Base-by-base conservation (phyloP, 2,888 invertebrate species). In the Lamellibrachia satsuma region DNA sequence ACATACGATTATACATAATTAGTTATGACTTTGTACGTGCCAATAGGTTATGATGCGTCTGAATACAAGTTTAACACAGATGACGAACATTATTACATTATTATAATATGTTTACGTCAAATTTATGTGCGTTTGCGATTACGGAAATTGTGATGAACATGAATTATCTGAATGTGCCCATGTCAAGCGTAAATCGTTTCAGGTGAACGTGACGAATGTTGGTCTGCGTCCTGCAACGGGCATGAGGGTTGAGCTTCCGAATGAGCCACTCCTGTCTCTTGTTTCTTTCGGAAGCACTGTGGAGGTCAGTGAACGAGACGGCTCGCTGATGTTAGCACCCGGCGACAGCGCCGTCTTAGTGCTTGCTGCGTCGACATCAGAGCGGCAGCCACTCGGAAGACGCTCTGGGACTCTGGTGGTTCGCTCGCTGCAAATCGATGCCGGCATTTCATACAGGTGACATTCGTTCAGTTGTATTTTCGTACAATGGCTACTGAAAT, bases 151-250 rank as follows among this genome's bases (percentile, higher is more conserved):
- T n/a, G n/a, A n/a, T n/a, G n/a, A n/a, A n/a, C n/a, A n/a, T n/a
- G n/a, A n/a, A 57, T 11, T 1, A 11, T 57, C 8, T 11, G 6
- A 8, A 11, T 11, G 15, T 75, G 15, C 75, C 15, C 75, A 22
- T 75, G 22, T 93, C 90, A 22, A 92, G 92, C 92, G n/a, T n/a
- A n/a, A 91, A 55, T 55, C 92, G 11, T 91, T 94, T 55, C 93
- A 94, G 55, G 91, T 94, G 4, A 93, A 92, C 39, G 92, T 95
- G 4, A 93, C 93, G 27, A 95, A 95, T 92, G 92, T 92, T 52
- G 95, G 95, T 90, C 93, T 94, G n/a, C 93, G 94, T 1, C 60
- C 93, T 9, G 94, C 95, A 6, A 93, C 91, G 27, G 93, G 93
- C 93, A 92, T 94, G 2, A 91, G 51, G 90, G 91, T 93, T 52